A percentile compares a stretch with the other conserved stretches of the same genome.
These are phyloP conservation scores for Nymphicus hollandicus DNA, from an alignment of 2,113 vertebrate genomes.

Conservation along the genomic window DNA sequence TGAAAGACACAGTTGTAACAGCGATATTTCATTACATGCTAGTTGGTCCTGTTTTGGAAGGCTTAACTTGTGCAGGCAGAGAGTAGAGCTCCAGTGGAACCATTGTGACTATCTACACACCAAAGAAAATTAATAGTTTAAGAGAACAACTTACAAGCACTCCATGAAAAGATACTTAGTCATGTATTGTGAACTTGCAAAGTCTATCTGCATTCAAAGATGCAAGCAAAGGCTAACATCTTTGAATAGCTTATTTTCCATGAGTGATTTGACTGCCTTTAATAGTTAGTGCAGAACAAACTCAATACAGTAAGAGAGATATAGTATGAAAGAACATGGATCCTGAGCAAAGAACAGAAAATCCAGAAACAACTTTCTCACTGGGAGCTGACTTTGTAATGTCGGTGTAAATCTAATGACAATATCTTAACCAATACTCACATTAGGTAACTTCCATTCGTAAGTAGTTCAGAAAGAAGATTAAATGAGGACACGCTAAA, in stretches of 20 bases:
- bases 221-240: neutral
- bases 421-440: neutral
- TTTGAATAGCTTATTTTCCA: neutral
- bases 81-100: neutral
- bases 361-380: neutral
- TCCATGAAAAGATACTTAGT: neutral
- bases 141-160: neutral
- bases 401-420: neutral
- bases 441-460: neutral
- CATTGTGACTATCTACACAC: accelerated
- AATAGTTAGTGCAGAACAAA: neutral
- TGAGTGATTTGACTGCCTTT: neutral
- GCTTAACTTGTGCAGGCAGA: neutral
- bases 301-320: accelerated
- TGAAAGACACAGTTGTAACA: neutral
- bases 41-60: neutral
- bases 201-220: neutral
- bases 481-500: neutral
- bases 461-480: neutral
- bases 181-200: neutral
- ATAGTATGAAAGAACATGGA: neutral
- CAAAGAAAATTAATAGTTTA: neutral
- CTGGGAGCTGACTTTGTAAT: neutral
- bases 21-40: neutral
- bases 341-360: neutral